These are phyloP conservation scores for Tipula lateralis DNA, from an alignment of 2,888 invertebrate species.

Conservation along the genomic window DNA sequence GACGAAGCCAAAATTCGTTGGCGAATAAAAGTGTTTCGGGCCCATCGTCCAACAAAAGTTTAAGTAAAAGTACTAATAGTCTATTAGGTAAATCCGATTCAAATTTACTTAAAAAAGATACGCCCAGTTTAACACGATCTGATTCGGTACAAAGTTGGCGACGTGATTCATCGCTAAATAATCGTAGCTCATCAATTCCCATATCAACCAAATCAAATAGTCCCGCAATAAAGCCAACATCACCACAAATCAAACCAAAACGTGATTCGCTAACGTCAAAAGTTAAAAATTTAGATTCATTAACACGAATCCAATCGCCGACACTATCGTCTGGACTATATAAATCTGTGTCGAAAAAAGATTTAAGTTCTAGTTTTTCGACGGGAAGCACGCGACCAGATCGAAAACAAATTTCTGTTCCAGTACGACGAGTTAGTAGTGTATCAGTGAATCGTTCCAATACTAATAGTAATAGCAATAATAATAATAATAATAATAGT, in stretches of 20 bases:
- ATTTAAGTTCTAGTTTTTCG: slow-evolving; percentile 36
- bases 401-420: slow-evolving; percentile 38
- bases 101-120: slow-evolving; percentile 33
- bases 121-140: slow-evolving; percentile 49
- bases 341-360: slow-evolving; percentile 36
- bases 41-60: slow-evolving; percentile 43
- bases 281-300: slow-evolving; percentile 52
- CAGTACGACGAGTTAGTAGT: slow-evolving; percentile 44
- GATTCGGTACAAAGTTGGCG: slow-evolving; percentile 54
- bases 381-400: slow-evolving; percentile 38
- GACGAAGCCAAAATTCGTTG: slow-evolving; percentile 39
- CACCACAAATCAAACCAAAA: slow-evolving; percentile 47
- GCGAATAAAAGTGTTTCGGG: slow-evolving; percentile 34
- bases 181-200: slow-evolving; percentile 34
- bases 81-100: slow-evolving; percentile 41
- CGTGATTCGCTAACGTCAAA: slow-evolving; percentile 54
- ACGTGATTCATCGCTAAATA: slow-evolving; percentile 39
- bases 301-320: slow-evolving; percentile 46
- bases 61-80: slow-evolving; percentile 48
- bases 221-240: slow-evolving; percentile 41
- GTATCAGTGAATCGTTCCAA: slow-evolving; percentile 43
- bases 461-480: slow-evolving; percentile 34
- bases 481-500: slow-evolving; percentile 35
- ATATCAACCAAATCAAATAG: slow-evolving; percentile 26
- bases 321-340: slow-evolving; percentile 27